Evolutionary conservation across 2,797 vertebrate genomes (phyloP).

Genomic region (Rhynchonycteris naso): DNA sequence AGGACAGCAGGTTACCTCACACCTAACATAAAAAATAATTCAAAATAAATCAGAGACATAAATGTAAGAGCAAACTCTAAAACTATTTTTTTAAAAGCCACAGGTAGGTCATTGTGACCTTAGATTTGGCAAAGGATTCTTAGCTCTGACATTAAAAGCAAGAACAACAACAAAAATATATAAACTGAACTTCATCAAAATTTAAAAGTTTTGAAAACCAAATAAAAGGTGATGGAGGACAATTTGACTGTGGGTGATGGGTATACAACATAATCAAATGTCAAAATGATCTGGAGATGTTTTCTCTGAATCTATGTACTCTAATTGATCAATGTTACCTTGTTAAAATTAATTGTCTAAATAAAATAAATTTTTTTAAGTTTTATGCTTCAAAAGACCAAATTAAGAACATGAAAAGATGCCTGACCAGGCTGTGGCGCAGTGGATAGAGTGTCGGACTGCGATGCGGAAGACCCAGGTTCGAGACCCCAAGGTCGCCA

Average conservation of each 20-base stretch:
- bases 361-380: too few species aligned
- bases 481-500: too few species aligned
- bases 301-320: too few species aligned
- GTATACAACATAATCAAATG: too few species aligned
- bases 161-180: background rate
- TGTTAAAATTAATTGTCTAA: too few species aligned
- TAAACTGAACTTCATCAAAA: conserved; percentile 34
- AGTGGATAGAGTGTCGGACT: too few species aligned
- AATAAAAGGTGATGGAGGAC: too few species aligned
- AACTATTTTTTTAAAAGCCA: background rate
- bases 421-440: too few species aligned
- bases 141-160: conserved; percentile 9
- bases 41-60: conserved; percentile 29
- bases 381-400: background rate
- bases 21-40: background rate
- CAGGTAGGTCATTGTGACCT: background rate
- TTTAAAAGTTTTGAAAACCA: background rate
- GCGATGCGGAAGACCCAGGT: too few species aligned
- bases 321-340: too few species aligned
- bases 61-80: conserved; percentile 5
- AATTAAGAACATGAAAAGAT: conserved; percentile 53
- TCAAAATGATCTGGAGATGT: too few species aligned
- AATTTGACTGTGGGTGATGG: too few species aligned
- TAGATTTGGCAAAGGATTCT: conserved; percentile 29
- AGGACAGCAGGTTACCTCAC: background rate